These are phyloP conservation scores for Tuberolachnus salignus DNA, from an alignment of 2,888 invertebrate species.

Conservation along the genomic window DNA sequence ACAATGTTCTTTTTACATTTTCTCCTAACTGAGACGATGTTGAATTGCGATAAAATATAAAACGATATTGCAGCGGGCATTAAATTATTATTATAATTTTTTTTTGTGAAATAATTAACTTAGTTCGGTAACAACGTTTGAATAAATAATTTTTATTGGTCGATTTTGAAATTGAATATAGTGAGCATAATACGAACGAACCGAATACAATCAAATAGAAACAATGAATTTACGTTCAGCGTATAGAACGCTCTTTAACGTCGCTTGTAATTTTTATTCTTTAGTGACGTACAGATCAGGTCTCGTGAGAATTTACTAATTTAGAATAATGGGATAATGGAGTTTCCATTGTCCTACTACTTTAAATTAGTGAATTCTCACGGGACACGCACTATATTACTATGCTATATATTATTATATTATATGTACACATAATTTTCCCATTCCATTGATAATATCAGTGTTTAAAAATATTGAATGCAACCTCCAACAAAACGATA, in stretches of 20 bases:
- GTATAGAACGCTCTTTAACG: constrained; percentile 21
- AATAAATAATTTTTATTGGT: constrained; percentile 3
- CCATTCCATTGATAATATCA: constrained; percentile 37
- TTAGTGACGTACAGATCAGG: constrained; percentile 20
- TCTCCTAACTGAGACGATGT: too few species aligned
- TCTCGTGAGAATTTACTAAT: constrained; percentile 47
- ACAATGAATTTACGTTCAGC: constrained; percentile 17
- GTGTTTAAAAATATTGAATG: background rate
- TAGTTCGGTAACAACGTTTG: too few species aligned
- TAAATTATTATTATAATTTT: too few species aligned
- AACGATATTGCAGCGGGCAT: too few species aligned
- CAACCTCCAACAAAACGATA: background rate
- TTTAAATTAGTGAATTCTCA: constrained; percentile 33
- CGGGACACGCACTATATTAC: constrained; percentile 8
- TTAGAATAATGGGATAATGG: constrained; percentile 32
- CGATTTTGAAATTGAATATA: background rate
- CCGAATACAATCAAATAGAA: background rate
- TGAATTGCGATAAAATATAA: too few species aligned
- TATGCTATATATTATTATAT: too few species aligned
- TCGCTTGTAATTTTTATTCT: constrained; percentile 39
- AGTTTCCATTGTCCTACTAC: constrained; percentile 19
- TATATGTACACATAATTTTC: background rate
- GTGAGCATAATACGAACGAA: constrained; percentile 7
- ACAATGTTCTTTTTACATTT: too few species aligned
- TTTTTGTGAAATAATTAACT: too few species aligned